phyloP scores from a whole-genome alignment of 2,888 invertebrate genomes.

The Drosophila mercatorum region DNA sequence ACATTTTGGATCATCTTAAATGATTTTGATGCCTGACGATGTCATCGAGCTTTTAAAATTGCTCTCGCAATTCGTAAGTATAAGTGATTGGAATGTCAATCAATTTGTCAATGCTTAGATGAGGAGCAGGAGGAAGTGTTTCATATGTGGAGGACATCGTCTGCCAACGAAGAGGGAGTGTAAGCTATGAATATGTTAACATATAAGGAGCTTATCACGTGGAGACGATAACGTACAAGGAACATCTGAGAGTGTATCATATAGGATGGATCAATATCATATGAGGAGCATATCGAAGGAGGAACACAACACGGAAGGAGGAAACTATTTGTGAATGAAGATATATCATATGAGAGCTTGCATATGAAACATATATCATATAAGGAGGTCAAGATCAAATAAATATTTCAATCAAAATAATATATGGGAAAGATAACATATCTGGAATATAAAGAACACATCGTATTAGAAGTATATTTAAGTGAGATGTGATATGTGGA shows the following conservation, averaged over 20 bases:
- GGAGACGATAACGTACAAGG: background rate
- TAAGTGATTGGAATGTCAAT: conserved; percentile 13
- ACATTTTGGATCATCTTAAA: conserved; percentile 48
- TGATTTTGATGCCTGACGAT: conserved; percentile 35
- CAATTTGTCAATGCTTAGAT: background rate
- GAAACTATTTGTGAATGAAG: too few relatives aligned
- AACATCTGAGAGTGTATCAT: background rate
- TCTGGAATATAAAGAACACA: background rate
- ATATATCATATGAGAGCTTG: too few relatives aligned
- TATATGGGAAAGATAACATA: too few relatives aligned
- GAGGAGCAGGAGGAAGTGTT: conserved; percentile 1
- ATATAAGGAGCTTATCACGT: background rate
- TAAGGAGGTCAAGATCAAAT: too few relatives aligned
- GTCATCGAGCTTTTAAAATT: conserved; percentile 22
- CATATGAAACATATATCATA: too few relatives aligned
- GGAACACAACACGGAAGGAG: too few relatives aligned
- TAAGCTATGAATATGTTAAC: background rate
- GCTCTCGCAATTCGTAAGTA: conserved; percentile 10
- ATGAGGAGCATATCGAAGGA: too few relatives aligned
- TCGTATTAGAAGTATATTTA: background rate
- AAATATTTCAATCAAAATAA: too few relatives aligned
- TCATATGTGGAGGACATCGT: background rate
- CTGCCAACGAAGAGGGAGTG: background rate
- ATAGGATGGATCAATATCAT: too few relatives aligned
- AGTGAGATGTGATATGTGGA: background rate